Base-by-base conservation (phyloP, 2,888 invertebrate genomes). In the Gonocerus acuteangulatus region DNA sequence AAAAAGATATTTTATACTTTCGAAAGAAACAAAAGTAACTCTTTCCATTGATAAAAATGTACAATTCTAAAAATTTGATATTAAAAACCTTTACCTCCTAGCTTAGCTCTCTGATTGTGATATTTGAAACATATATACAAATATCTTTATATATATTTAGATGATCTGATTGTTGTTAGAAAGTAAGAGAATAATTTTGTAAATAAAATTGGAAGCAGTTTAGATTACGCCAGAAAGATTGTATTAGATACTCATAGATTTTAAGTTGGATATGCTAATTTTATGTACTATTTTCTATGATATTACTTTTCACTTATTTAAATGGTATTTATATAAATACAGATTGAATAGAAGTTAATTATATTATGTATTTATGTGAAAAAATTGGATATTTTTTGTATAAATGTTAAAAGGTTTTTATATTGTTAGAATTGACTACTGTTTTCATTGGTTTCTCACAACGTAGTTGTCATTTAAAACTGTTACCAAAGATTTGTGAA, bases 401-500 rank as follows among this genome's bases (percentile, higher is more conserved):
- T 16, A 44, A 22, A 21, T 9, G 9, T 54, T 54, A 18, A 36
- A 32, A 21, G 16, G 22, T 11, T 44, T 34, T 54, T 16, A 54
- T 42, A 21, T 42, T n/a, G 21, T 42, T 39, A 36, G 16, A 22
- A 36, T 54, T 19, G 7, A 54, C 19, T 18, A 13, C 11, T 11
- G 15, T 23, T 15, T 34, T 51, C 32, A 51, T 36, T 51, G 34
- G n/a, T 51, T 51, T 34, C 34, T 36, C 34, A n/a, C 21, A 51
- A 19, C 36, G n/a, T 42, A 49, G 42, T 9, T 51, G 19, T 52
- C 22, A 23, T 54, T 48, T 60, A 60, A 48, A 63, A 63, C 56
- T 59, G 60, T 60, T 59, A 63, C 63, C 63, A 63, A 63, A 63
- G 63, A 63, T 54, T 32, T 45, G 22, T 19, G 27, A 54, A 60